phyloP scores from a whole-genome alignment of 1,140 invertebrate species.

The Monochamus saltuarius region DNA sequence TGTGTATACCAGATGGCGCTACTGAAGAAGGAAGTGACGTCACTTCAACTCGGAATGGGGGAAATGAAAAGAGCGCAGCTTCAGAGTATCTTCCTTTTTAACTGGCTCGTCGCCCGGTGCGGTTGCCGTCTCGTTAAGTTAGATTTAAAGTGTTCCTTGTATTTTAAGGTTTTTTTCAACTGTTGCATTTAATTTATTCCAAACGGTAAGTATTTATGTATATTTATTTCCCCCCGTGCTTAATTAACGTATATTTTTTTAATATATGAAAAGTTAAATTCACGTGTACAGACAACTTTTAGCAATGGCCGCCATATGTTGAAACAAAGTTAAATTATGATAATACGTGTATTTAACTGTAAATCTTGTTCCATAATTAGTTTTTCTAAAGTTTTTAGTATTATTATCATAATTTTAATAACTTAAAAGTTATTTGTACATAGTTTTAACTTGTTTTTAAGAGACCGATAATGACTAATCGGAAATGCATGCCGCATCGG shows the following conservation, averaged over 20 bases:
- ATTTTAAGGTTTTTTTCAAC: constrained; percentile 37
- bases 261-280: constrained; percentile 31
- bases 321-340: constrained; percentile 21
- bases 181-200: constrained; percentile 45
- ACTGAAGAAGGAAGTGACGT: no score
- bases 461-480: not conserved
- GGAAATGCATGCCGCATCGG: constrained; percentile 1
- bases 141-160: constrained; percentile 40
- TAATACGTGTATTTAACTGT: not conserved
- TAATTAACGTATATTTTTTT: constrained; percentile 14
- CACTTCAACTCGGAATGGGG: not conserved
- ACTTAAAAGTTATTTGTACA: not conserved
- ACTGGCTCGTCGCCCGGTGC: constrained; percentile 46
- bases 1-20: no score
- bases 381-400: not conserved
- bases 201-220: constrained; percentile 42
- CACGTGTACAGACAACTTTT: constrained; percentile 45
- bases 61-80: constrained; percentile 36
- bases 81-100: constrained; percentile 48
- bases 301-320: constrained; percentile 51
- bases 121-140: constrained; percentile 44
- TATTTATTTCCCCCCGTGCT: constrained; percentile 16
- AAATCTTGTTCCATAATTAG: not conserved
- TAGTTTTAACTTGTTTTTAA: not conserved
- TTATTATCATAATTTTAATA: not conserved